These are phyloP conservation scores for Thymelicus acteon DNA, from an alignment of 2,888 invertebrate genomes.

Conservation along the genomic window DNA sequence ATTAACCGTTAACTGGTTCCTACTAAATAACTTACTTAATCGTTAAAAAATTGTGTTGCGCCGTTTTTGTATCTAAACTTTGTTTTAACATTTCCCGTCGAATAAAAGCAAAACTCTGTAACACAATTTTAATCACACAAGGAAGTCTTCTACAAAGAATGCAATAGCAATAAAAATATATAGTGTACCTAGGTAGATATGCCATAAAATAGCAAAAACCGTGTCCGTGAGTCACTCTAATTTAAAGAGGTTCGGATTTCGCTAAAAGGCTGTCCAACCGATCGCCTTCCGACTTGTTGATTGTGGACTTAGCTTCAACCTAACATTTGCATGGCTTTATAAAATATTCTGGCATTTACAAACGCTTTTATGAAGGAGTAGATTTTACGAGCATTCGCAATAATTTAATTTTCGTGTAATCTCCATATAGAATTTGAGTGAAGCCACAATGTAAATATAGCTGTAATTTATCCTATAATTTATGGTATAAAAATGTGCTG, in stretches of 20 bases:
- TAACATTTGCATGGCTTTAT: slow-evolving; percentile 24
- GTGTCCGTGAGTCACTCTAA: not conserved
- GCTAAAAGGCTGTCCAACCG: slow-evolving; percentile 55
- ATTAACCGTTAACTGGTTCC: no score
- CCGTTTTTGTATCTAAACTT: no score
- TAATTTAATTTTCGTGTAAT: not conserved
- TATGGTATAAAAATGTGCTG: no score
- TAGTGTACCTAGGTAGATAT: no score
- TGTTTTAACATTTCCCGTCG: no score
- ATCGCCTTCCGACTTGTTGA: slow-evolving; percentile 50
- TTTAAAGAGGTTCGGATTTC: slow-evolving; percentile 44
- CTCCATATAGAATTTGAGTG: not conserved
- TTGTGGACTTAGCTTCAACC: slow-evolving; percentile 15
- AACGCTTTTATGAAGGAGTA: not conserved
- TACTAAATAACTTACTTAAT: no score
- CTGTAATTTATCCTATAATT: no score
- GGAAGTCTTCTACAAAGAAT: no score
- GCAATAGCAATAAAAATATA: no score
- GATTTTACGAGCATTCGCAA: not conserved
- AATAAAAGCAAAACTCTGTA: no score
- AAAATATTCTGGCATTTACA: slow-evolving; percentile 2
- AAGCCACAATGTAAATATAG: no score
- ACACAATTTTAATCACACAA: not conserved
- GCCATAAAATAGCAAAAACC: not conserved
- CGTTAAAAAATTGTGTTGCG: no score